Percentiles rank a stretch among this genome's conserved stretches.
phyloP scores from a whole-genome alignment of 2,113 vertebrate species.

The Alligator sinensis region DNA sequence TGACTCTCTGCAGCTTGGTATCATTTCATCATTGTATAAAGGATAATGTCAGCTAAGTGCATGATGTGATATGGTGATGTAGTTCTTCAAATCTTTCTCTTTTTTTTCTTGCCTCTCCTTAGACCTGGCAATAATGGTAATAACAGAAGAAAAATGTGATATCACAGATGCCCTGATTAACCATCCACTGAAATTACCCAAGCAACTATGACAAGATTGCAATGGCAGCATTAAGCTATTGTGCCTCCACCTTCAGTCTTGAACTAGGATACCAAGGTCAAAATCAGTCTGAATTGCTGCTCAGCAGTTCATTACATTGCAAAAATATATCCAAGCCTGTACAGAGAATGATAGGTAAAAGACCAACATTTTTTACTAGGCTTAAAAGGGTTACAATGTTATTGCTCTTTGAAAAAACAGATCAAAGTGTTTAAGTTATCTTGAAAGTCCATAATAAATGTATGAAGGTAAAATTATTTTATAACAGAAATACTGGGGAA shows the following conservation, averaged over 20 bases:
- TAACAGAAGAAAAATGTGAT: background rate
- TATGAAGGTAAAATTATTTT: background rate
- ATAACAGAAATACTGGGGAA: background rate
- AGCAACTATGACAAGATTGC: background rate
- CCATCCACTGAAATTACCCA: background rate
- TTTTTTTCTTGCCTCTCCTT: background rate
- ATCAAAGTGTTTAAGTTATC: background rate
- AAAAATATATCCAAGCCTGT: background rate
- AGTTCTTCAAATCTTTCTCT: background rate
- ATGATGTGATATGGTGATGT: too few species aligned
- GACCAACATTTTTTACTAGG: background rate
- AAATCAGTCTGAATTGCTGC: background rate
- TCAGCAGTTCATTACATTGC: background rate
- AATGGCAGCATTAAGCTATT: background rate
- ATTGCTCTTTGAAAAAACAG: background rate
- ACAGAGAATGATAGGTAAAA: background rate
- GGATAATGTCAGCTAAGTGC: background rate
- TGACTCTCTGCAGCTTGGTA: background rate
- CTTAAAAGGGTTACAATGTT: background rate
- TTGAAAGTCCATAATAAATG: background rate
- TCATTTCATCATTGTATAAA: background rate
- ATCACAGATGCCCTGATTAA: background rate
- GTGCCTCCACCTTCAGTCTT: background rate
- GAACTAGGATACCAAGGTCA: background rate
- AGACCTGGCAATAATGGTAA: background rate